Conservation (phyloP, 1,140 invertebrate species). For the Trichonephila inaurata region DNA sequence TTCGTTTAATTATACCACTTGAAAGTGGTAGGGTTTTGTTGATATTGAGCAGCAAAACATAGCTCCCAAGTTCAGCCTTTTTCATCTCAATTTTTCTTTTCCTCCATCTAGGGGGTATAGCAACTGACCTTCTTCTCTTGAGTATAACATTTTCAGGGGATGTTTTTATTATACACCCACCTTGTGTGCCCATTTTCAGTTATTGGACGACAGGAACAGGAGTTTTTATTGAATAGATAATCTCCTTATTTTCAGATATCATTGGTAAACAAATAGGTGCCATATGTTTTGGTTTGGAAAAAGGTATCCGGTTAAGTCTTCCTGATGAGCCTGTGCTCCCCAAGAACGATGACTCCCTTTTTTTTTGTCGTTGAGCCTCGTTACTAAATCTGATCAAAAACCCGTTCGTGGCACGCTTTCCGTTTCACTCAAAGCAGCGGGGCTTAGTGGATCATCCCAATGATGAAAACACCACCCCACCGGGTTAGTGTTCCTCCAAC, state of each 20-base stretch:
- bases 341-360: slow-evolving; percentile 32
- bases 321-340: slow-evolving; percentile 20
- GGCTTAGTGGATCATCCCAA: background rate
- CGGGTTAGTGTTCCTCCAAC: background rate
- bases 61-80: slow-evolving; percentile 17
- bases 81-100: slow-evolving; percentile 29
- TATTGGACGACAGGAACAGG: background rate
- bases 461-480: background rate
- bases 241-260: background rate
- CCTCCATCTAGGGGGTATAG: background rate
- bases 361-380: slow-evolving; percentile 25
- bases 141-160: background rate
- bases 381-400: slow-evolving; percentile 38
- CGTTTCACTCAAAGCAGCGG: slow-evolving; percentile 1
- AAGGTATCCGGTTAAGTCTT: slow-evolving; percentile 8
- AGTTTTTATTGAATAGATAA: background rate
- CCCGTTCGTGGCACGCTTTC: background rate
- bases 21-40: slow-evolving; percentile 28
- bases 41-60: slow-evolving; percentile 22
- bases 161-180: too few species aligned
- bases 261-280: slow-evolving; percentile 39
- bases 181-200: background rate
- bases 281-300: slow-evolving; percentile 36
- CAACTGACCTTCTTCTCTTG: background rate
- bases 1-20: slow-evolving; percentile 21